phyloP scores from a whole-genome alignment of 2,113 vertebrate genomes.

The Saguinus imperator region DNA sequence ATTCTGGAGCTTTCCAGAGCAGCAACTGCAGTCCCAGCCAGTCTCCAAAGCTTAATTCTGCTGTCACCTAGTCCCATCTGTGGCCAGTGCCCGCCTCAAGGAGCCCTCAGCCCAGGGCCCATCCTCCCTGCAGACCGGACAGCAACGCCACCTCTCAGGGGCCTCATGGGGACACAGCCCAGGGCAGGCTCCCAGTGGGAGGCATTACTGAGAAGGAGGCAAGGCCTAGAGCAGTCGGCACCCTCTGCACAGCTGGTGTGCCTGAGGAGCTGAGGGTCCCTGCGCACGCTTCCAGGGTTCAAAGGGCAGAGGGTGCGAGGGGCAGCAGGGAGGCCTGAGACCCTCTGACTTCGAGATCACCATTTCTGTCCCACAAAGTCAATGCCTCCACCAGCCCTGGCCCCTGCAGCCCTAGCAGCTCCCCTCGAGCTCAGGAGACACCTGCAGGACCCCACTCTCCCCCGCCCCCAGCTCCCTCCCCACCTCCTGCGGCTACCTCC shows the following conservation, averaged over 20 bases:
- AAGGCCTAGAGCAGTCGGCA: neutral
- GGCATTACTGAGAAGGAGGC: too few species aligned
- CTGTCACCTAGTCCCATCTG: rapidly evolving
- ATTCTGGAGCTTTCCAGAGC: neutral
- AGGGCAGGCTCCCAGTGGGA: rapidly evolving
- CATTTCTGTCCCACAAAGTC: neutral
- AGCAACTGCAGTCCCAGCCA: rapidly evolving
- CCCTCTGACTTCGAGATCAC: neutral
- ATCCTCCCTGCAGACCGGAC: neutral
- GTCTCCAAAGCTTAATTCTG: neutral
- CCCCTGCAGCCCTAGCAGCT: rapidly evolving
- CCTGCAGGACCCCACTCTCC: neutral
- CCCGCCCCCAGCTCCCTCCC: neutral
- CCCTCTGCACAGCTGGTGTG: constrained; percentile 73
- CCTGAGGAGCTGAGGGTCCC: constrained; percentile 77
- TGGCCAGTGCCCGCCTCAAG: rapidly evolving
- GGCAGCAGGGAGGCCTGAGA: neutral
- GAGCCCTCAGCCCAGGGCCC: neutral
- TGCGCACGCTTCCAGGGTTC: constrained; percentile 69
- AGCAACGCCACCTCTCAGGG: rapidly evolving
- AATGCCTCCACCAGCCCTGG: neutral
- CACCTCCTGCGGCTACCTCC: too few species aligned
- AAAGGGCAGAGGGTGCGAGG: constrained; percentile 82
- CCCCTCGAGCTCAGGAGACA: neutral
- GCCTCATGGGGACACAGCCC: rapidly evolving